Base-by-base conservation (phyloP, 2,888 invertebrate genomes). In the Macrophya alboannulata region DNA sequence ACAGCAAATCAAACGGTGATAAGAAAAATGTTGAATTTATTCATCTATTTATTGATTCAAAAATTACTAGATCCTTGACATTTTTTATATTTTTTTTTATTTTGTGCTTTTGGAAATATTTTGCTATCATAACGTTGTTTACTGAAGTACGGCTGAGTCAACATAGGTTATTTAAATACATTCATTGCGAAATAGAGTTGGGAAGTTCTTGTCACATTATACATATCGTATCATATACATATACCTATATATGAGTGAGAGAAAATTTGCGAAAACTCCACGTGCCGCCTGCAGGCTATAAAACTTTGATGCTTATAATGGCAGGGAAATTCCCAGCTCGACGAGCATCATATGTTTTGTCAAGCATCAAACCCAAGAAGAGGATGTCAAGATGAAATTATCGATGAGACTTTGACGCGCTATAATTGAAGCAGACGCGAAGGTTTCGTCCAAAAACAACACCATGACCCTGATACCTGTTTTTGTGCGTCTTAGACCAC, bases 401-500 rank as follows among this genome's bases (percentile, higher is more conserved):
- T 81, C 81, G 81, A 81, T 62, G 81, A 81, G 81, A 81, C 43
- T 40, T 81, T 81, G 81, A 81, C 81, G 81, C 17, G 59, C 81
- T 81, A 81, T 81, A 62, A 81, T 81, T 81, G 62, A 81, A 59
- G 62, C 79, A n/a, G 43, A 40, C 59, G 79, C 43, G 62, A 62
- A 81, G 81, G 81, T 81, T 76, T 25, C 81, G 81, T 81, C 81
- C 81, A 81, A 62, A 81, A 81, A 81, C 81, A 81, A 81, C 81
- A 81, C 62, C 25, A 81, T 43, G 81, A 81, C 81, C 81, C 81
- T 81, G 81, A 81, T 43, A 43, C 6, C 59, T 62, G 81, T 81
- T 81, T 76, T 81, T 43, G 31, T 31, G 62, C 59, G 62, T 81
- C 81, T 59, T n/a, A 37, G 62, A 55, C 17, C 59, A 12, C 59